These are phyloP conservation scores for Silurus aristotelis DNA, from an alignment of 2,797 vertebrate genomes.

Conservation along the genomic window DNA sequence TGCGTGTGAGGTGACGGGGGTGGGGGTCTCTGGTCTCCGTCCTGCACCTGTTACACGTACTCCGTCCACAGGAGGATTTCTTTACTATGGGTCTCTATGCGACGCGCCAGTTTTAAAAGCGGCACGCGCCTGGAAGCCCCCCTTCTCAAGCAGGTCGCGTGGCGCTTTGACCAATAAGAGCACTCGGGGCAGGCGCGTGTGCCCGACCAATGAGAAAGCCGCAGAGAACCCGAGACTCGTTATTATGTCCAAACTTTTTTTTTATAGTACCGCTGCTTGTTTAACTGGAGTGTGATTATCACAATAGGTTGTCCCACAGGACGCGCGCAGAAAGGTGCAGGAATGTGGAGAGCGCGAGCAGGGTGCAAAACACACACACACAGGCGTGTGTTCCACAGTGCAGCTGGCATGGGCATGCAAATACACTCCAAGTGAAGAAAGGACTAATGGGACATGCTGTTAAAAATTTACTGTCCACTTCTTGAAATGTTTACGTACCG, in stretches of 20 bases:
- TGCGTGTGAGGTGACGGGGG: slow-evolving; percentile 34
- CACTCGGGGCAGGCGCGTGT: slow-evolving; percentile 84
- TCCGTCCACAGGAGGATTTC: slow-evolving; percentile 80
- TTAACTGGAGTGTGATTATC: slow-evolving; percentile 68
- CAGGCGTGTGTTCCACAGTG: slow-evolving; percentile 18
- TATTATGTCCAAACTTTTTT: slow-evolving; percentile 66
- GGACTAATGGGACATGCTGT: background rate
- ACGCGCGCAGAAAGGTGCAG: slow-evolving; percentile 63
- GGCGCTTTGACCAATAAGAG: slow-evolving; percentile 80
- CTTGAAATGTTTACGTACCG: background rate
- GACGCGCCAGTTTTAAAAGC: slow-evolving; percentile 91
- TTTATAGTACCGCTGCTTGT: slow-evolving; percentile 72
- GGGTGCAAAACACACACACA: slow-evolving; percentile 33
- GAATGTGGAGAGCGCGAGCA: slow-evolving; percentile 65
- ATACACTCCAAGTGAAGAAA: background rate
- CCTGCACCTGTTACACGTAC: slow-evolving; percentile 61
- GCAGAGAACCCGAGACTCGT: slow-evolving; percentile 68
- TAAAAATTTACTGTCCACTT: background rate
- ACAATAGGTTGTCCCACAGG: slow-evolving; percentile 73
- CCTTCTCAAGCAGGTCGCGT: slow-evolving; percentile 90
- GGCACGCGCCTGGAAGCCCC: slow-evolving; percentile 91
- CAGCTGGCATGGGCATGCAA: slow-evolving; percentile 22
- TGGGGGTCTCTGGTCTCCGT: slow-evolving; percentile 2
- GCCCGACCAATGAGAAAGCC: slow-evolving; percentile 83
- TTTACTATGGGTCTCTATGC: slow-evolving; percentile 86